Base-by-base conservation (phyloP, 2,113 vertebrate genomes). In the Calyptommatus sinebrachiatus region DNA sequence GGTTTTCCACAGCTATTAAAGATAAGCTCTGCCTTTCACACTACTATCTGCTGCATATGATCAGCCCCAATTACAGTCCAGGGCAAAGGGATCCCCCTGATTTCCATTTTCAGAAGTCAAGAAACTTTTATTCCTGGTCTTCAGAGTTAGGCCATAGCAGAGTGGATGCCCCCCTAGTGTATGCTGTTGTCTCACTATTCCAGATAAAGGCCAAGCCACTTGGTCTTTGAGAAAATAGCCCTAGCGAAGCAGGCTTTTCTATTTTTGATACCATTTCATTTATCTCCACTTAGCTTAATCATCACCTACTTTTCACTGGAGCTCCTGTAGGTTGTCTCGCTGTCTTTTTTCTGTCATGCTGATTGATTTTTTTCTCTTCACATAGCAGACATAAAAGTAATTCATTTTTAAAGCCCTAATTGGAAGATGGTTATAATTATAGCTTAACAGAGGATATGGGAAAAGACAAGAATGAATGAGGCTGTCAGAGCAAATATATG, bases 401-500 rank as follows among this genome's bases (percentile, higher is more conserved):
- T 66, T 75, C 57, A 48, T 61, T 81, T 81, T 86, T 81, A 82
- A 79, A 82, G 85, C 76, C 14, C 41, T 71, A 50, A 79, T 69
- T 41, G 82, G 85, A 81, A 84, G 74, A 78, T 83, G 76, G 76
- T 80, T 53, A 9, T 66, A 75, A 2, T 73, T 85, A 41, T 82
- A 84, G 83, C 62, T 85, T 70, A 61, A 77, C n/a, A 0, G 87
- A 88, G 82, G 66, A 68, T 28, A 45, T 69, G 61, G 73, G 57
- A 84, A 82, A 85, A 63, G 20, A n/a, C 68, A 68, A 22, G 68
- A 65, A 88, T 28, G 63, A 3, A 57, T 85, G 85, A 86, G 80
- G 86, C 76, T 79, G 68, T 18, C 0, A 0, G 72, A 76, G 87
- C 35, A 41, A 73, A 84, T 57, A 84, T 85, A 81, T 71, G 80